Conservation (phyloP, 1,140 invertebrate species). For the Melitaea cinxia region DNA sequence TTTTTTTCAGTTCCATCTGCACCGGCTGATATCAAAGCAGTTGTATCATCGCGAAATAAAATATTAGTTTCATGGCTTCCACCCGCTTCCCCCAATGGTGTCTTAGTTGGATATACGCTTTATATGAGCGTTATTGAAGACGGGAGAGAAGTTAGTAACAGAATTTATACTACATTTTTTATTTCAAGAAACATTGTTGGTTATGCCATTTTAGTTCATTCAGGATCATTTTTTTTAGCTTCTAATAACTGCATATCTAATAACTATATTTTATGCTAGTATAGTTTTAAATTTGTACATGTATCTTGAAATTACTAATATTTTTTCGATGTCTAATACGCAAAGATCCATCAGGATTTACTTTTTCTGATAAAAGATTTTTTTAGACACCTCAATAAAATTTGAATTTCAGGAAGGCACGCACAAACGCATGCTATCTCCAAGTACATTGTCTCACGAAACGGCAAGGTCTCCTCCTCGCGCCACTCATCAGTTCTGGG, state of each 20-base stretch:
- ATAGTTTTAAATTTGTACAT: too few species aligned
- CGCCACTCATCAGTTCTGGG: slow-evolving; percentile 90
- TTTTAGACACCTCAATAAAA: neutral
- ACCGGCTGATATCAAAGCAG: slow-evolving; percentile 93
- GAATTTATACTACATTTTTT: neutral
- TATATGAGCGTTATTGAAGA: slow-evolving; percentile 91
- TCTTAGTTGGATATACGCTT: slow-evolving; percentile 89
- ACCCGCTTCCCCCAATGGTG: slow-evolving; percentile 88
- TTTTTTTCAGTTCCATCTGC: slow-evolving; percentile 87
- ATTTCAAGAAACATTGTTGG: too few species aligned
- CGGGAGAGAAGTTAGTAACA: slow-evolving; percentile 83
- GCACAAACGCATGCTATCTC: slow-evolving; percentile 86
- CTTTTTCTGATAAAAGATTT: too few species aligned
- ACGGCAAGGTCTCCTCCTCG: slow-evolving; percentile 87
- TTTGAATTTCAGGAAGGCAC: slow-evolving; percentile 81
- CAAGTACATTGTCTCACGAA: slow-evolving; percentile 86
- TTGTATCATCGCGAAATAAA: slow-evolving; percentile 90
- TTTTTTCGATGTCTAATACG: too few species aligned
- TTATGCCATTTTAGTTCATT: neutral
- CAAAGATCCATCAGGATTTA: too few species aligned
- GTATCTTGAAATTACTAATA: too few species aligned
- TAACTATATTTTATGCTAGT: too few species aligned
- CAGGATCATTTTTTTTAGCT: too few species aligned
- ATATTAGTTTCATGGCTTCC: slow-evolving; percentile 94
- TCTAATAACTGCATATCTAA: too few species aligned